Evolutionary conservation across 2,888 invertebrate genomes (phyloP).

Genomic region (Ommatoiulus sabulosus): DNA sequence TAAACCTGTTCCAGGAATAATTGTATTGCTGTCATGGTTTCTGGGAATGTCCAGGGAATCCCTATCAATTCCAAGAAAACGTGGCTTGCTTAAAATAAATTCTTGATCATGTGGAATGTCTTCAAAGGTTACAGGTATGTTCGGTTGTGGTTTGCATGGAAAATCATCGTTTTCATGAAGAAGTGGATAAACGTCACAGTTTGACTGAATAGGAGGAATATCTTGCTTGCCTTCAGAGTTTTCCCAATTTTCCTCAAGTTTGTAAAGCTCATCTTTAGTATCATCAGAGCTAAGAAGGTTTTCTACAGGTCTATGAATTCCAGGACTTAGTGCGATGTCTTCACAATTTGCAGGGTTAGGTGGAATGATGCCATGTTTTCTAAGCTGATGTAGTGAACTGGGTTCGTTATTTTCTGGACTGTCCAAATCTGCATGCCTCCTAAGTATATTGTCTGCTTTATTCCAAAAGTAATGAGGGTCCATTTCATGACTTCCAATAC

Average conservation of each 20-base stretch:
- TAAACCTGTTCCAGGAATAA: too few species aligned
- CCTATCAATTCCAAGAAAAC: too few species aligned
- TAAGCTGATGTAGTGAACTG: background rate
- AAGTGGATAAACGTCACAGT: background rate
- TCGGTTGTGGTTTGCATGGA: background rate
- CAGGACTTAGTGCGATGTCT: background rate
- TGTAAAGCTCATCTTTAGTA: background rate
- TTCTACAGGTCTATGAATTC: background rate
- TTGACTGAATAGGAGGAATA: background rate
- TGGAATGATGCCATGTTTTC: background rate
- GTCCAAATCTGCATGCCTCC: too few species aligned
- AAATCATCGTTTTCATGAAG: background rate
- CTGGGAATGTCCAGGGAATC: too few species aligned
- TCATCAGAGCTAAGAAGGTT: background rate
- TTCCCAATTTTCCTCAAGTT: background rate
- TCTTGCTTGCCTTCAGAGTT: background rate
- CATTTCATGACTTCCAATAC: background rate
- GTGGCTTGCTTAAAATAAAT: too few species aligned
- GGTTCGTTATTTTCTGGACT: too few species aligned
- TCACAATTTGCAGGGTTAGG: background rate
- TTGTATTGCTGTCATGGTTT: too few species aligned
- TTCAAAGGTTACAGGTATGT: background rate
- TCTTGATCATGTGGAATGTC: background rate
- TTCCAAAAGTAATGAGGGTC: background rate
- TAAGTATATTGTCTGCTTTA: too few species aligned